Evolutionary conservation across 2,113 vertebrate species (phyloP), one percentile per base, ranked within the genome.

Genomic region (Paramisgurnus dabryanus): DNA sequence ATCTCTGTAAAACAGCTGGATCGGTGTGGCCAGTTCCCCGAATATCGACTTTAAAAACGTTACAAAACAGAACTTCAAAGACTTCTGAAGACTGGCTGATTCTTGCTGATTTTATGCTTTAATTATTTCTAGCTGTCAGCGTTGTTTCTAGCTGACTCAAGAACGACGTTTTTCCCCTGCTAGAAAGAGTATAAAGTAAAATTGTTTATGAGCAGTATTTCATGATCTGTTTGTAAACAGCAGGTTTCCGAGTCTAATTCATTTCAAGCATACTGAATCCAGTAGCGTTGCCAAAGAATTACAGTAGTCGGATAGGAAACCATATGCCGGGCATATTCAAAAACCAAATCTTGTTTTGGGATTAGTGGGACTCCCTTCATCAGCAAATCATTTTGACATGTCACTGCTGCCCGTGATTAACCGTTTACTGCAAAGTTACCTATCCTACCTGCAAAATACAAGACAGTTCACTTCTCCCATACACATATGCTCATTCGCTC

Each of bases 101-200:
- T 71, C 40, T 60, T 6, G 55, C 67, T 43, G 53, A 18, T 60
- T 73, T 60, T 73, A 58, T 13, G 12, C 55, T 60, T 73, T 5
- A 13, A 43, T 41, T 73, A 60, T 43, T 73, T 73, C 70, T 72
- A 58, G 53, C 40, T 73, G 17, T 53, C 43, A 66, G 17, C 47
- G 27, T 71, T 49, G 27, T 71, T 82, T 70, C 50, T 27, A 39
- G n/a, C 67, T 49, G 76, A 67, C 57, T 76, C 60, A 10, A 76
- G 22, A 39, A 40, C 1, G 27, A 45, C 70, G 60, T 74, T 50
- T 67, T 57, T 41, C 57, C 55, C 55, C 57, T 39, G 39, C 60
- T 63, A 61, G 27, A 47, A 49, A 81, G 58, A 72, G 83, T 87
- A 84, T 85, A 83, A 88, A 87, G 81, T 88, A 82, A 87, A 68